Percentiles rank a stretch among this genome's conserved stretches.
These are phyloP conservation scores for Ciconia stormi DNA, from an alignment of 2,113 vertebrate genomes.

Conservation along the genomic window DNA sequence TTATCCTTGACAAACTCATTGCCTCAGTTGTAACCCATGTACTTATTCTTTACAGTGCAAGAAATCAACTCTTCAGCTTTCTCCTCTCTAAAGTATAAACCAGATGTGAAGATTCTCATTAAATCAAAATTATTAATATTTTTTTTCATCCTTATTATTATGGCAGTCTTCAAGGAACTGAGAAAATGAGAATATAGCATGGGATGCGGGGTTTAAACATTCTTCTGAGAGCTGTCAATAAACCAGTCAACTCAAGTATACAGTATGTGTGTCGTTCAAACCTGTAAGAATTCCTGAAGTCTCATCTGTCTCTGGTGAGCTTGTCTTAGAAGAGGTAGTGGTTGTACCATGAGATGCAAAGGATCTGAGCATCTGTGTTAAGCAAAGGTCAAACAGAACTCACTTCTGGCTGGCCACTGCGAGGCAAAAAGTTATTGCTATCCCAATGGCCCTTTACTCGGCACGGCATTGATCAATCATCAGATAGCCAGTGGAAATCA, in stretches of 20 bases:
- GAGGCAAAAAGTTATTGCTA: background rate
- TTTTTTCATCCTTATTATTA: background rate
- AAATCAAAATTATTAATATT: background rate
- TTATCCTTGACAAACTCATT: background rate
- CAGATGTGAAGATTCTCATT: background rate
- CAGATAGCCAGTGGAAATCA: background rate
- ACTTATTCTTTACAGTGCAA: background rate
- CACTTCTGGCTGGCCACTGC: background rate
- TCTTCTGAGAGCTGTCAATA: background rate
- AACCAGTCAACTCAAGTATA: background rate
- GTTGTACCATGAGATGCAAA: background rate
- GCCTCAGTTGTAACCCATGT: background rate
- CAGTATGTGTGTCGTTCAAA: background rate
- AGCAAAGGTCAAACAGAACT: background rate
- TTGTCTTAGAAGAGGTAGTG: background rate
- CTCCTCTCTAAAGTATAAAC: background rate
- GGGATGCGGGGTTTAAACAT: background rate
- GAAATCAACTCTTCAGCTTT: background rate
- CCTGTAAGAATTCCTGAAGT: background rate
- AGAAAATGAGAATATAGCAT: background rate
- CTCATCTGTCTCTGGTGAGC: background rate
- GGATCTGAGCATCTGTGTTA: background rate
- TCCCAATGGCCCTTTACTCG: background rate
- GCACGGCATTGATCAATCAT: rapidly evolving
- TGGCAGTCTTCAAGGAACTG: background rate